These are phyloP conservation scores for Lutraria lutraria DNA, from an alignment of 2,888 invertebrate genomes.

Conservation along the genomic window DNA sequence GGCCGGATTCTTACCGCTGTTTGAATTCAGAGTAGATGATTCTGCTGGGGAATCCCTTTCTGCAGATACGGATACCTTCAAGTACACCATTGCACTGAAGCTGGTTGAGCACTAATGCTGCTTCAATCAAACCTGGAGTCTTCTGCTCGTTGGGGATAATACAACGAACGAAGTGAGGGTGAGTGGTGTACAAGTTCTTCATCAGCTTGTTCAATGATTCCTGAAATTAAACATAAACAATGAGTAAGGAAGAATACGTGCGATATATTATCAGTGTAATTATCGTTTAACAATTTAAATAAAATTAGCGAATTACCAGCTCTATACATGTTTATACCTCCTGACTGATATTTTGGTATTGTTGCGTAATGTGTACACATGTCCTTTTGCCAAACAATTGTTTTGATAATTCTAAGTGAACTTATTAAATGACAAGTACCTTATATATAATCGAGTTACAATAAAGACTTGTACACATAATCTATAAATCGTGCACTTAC, in stretches of 20 bases:
- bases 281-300: background rate
- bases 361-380: too few relatives aligned
- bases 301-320: background rate
- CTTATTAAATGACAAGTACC: too few relatives aligned
- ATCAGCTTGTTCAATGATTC: slow-evolving; percentile 96
- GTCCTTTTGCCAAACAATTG: too few relatives aligned
- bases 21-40: slow-evolving; percentile 99
- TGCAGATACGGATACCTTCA: slow-evolving; percentile 99
- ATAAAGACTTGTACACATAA: too few relatives aligned
- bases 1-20: slow-evolving; percentile 92
- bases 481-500: slow-evolving; percentile 87
- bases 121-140: slow-evolving; percentile 93
- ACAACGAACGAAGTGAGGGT: slow-evolving; percentile 92
- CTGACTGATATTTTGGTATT: too few relatives aligned
- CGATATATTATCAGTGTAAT: background rate
- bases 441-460: too few relatives aligned
- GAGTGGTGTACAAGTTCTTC: slow-evolving; percentile 82
- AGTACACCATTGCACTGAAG: slow-evolving; percentile 99
- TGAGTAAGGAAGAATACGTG: background rate
- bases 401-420: too few relatives aligned
- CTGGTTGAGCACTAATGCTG: slow-evolving; percentile 99
- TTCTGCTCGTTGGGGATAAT: slow-evolving; percentile 96
- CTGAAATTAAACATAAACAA: slow-evolving; percentile 37
- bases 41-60: slow-evolving; percentile 99
- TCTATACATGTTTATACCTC: too few relatives aligned